phyloP scores from a whole-genome alignment of 2,888 invertebrate species.

The Neoascia interrupta region DNA sequence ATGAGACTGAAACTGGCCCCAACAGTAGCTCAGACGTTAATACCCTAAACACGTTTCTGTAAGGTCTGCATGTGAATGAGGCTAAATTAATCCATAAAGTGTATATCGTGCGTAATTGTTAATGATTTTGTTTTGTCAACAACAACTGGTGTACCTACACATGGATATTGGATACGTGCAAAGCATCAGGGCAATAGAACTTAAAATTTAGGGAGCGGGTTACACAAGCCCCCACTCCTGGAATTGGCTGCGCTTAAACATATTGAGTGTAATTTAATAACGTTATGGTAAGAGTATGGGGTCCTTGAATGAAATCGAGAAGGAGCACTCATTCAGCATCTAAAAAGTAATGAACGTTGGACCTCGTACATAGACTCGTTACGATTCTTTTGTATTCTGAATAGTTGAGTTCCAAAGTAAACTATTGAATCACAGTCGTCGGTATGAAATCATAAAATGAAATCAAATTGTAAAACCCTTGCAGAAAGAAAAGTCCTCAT shows the following conservation, averaged over 20 bases:
- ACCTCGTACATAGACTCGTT: no score
- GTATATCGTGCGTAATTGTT: conserved; percentile 45
- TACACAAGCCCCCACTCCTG: background rate
- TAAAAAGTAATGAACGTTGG: no score
- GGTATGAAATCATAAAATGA: no score
- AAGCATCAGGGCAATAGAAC: background rate
- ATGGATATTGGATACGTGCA: conserved; percentile 33
- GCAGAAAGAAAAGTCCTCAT: no score
- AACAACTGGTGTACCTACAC: conserved; percentile 38
- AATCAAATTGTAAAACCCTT: no score
- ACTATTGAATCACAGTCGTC: no score
- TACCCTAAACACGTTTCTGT: conserved; percentile 12
- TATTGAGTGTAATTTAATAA: background rate
- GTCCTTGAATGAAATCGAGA: no score
- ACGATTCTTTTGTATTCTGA: no score
- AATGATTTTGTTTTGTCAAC: conserved; percentile 47
- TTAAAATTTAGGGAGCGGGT: background rate
- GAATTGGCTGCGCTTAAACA: background rate
- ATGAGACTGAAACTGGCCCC: background rate
- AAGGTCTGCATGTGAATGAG: conserved; percentile 26
- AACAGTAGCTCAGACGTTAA: background rate
- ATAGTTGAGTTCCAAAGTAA: no score
- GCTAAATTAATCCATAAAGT: conserved; percentile 37
- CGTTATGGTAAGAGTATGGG: no score
- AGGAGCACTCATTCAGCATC: no score